Evolutionary conservation across 2,888 invertebrate species (phyloP).

Genomic region (Meghimatium bilineatum): DNA sequence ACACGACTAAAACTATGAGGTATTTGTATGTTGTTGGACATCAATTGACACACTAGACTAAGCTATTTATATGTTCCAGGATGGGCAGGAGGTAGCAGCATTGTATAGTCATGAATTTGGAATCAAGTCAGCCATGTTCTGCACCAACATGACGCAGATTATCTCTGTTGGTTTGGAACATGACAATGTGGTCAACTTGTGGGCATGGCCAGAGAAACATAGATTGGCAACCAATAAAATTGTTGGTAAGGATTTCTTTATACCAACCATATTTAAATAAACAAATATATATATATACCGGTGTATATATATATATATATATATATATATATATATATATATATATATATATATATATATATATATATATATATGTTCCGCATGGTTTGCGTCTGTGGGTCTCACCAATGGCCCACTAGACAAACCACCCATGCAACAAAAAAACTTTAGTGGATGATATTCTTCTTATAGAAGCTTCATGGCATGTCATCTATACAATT

Average conservation of each 20-base stretch:
- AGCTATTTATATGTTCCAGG: not conserved
- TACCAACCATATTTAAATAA: too few species aligned
- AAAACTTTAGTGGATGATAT: too few species aligned
- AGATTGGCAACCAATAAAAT: conserved; percentile 41
- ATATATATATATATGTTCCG: too few species aligned
- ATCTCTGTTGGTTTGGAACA: conserved; percentile 40
- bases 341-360: too few species aligned
- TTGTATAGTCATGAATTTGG: conserved; percentile 45
- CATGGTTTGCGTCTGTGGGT: too few species aligned
- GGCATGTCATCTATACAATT: too few species aligned
- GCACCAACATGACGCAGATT: conserved; percentile 29
- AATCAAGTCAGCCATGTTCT: conserved; percentile 41
- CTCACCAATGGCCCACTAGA: too few species aligned
- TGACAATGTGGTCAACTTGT: conserved; percentile 39
- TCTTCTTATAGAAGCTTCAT: too few species aligned
- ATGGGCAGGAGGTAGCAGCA: conserved; percentile 28
- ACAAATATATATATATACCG: too few species aligned
- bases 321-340: too few species aligned
- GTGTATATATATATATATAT: too few species aligned
- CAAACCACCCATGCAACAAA: too few species aligned
- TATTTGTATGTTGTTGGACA: not conserved
- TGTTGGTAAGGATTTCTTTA: conserved; percentile 37
- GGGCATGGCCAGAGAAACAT: conserved; percentile 43
- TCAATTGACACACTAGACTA: not conserved
- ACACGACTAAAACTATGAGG: not conserved